Conservation (phyloP, 1,140 invertebrate species). For the Panagrolaimus sp. region DNA sequence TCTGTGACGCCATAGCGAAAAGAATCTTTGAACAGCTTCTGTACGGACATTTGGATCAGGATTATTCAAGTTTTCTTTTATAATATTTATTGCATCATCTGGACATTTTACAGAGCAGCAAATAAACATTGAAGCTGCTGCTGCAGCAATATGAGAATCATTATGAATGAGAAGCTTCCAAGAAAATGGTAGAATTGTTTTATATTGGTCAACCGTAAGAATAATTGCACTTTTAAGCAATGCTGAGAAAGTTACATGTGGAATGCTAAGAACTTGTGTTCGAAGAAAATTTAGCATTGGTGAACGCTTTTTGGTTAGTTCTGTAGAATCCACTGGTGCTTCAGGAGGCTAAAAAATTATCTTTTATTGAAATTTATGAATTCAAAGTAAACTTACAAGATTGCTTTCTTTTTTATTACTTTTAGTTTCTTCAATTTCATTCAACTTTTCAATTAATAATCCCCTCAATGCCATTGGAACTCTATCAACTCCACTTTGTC, state of each 20-base stretch:
- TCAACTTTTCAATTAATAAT: constrained; percentile 58
- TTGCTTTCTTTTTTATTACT: constrained; percentile 38
- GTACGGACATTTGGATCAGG: constrained; percentile 72
- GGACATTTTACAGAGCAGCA: constrained; percentile 82
- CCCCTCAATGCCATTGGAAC: constrained; percentile 50
- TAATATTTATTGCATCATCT: constrained; percentile 76
- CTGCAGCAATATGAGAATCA: constrained; percentile 64
- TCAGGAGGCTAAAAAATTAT: neutral
- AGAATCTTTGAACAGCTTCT: constrained; percentile 74
- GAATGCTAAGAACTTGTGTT: constrained; percentile 74
- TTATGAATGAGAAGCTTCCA: constrained; percentile 87
- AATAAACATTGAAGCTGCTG: constrained; percentile 79
- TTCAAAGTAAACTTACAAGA: constrained; percentile 15
- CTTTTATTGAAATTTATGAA: constrained; percentile 14
- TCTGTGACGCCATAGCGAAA: constrained; percentile 90
- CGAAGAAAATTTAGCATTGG: constrained; percentile 34
- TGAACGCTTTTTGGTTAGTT: constrained; percentile 34
- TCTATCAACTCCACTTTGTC: constrained; percentile 48
- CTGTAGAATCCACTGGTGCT: constrained; percentile 27
- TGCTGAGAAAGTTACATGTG: constrained; percentile 80
- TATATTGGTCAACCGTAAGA: constrained; percentile 77
- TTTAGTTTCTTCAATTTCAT: constrained; percentile 50
- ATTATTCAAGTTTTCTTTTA: constrained; percentile 78
- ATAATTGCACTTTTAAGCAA: constrained; percentile 86
- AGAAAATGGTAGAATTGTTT: constrained; percentile 78